phyloP scores from a whole-genome alignment of 2,797 vertebrate species.

The Apogon talboti region DNA sequence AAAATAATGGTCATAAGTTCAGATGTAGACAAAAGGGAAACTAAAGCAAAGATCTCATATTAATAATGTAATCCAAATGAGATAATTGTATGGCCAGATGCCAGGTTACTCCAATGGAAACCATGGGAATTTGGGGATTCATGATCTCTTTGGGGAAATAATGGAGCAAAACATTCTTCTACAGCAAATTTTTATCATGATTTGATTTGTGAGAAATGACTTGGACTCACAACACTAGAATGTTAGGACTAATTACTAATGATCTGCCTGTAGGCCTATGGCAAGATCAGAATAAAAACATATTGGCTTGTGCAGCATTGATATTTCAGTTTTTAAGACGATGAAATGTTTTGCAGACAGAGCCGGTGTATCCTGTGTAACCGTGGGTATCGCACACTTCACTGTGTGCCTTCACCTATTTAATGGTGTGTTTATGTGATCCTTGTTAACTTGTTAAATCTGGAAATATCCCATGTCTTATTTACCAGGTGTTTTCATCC shows the following conservation, averaged over 20 bases:
- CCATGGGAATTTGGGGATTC: background rate
- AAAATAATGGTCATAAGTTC: background rate
- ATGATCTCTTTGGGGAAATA: background rate
- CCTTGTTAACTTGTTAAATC: constrained; percentile 32
- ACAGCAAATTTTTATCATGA: background rate
- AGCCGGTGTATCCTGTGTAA: background rate
- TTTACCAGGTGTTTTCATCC: constrained; percentile 32
- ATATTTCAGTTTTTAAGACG: background rate
- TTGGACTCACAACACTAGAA: background rate
- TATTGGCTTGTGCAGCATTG: too few relatives aligned
- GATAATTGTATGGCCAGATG: background rate
- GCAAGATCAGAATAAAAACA: too few relatives aligned
- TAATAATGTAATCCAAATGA: background rate
- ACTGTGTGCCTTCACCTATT: constrained; percentile 19
- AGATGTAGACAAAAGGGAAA: background rate
- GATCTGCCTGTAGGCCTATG: too few relatives aligned
- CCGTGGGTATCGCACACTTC: constrained; percentile 1
- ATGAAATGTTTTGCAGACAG: constrained; percentile 4
- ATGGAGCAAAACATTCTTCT: background rate
- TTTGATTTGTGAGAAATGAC: background rate
- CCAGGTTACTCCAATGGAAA: background rate
- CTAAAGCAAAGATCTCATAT: background rate
- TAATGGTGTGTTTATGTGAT: constrained; percentile 41
- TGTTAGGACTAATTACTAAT: too few relatives aligned
- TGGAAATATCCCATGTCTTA: constrained; percentile 19